phyloP scores from a whole-genome alignment of 2,113 vertebrate genomes.

The Pontoporia blainvillei region DNA sequence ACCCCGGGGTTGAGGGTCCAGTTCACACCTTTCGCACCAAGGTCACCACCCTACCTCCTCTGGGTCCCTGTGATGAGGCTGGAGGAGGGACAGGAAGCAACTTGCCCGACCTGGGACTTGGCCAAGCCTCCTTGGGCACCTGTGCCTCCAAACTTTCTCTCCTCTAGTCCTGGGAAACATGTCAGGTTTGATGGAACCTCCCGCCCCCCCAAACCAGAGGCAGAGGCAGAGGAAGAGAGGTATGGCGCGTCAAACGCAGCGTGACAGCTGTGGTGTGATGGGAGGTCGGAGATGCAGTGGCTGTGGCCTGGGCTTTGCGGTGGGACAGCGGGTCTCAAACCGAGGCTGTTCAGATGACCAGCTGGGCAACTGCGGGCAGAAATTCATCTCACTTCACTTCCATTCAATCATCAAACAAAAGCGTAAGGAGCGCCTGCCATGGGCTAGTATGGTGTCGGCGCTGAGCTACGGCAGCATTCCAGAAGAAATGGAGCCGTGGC shows the following conservation, averaged over 20 bases:
- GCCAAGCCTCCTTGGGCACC: not conserved
- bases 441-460: fast-evolving
- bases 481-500: not conserved
- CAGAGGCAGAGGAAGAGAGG: not conserved
- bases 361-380: not conserved
- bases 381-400: too few species aligned
- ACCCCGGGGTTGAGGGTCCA: not conserved
- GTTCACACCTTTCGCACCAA: not conserved
- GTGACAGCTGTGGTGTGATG: fast-evolving
- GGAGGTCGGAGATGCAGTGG: fast-evolving
- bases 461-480: fast-evolving
- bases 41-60: not conserved
- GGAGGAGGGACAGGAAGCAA: not conserved
- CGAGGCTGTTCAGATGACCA: not conserved
- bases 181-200: not conserved
- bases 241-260: fast-evolving
- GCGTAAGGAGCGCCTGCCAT: fast-evolving
- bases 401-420: not conserved
- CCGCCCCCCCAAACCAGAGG: not conserved
- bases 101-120: not conserved
- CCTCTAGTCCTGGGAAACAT: not conserved
- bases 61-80: not conserved
- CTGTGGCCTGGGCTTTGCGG: not conserved
- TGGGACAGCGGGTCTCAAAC: not conserved
- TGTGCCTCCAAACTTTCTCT: fast-evolving